Percentiles rank a stretch among this genome's conserved stretches.
Evolutionary conservation across 2,888 invertebrate species (phyloP).

Genomic region (Cynaeus angustus): DNA sequence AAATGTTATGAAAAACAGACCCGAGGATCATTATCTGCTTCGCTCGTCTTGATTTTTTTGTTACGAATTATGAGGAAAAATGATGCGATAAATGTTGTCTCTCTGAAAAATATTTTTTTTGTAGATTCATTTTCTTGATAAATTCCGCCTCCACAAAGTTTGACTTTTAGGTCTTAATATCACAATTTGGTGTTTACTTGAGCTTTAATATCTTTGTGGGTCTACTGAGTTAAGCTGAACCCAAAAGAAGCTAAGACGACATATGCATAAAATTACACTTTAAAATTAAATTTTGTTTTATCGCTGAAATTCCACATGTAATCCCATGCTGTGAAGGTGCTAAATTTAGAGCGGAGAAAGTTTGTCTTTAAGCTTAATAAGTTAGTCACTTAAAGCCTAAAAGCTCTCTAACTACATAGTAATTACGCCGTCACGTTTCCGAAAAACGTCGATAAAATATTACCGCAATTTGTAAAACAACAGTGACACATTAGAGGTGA

Average conservation of each 20-base stretch:
- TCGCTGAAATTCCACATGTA: constrained; percentile 32
- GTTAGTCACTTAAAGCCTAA: constrained; percentile 37
- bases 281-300: constrained; percentile 15
- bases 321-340: constrained; percentile 29
- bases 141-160: too few relatives aligned
- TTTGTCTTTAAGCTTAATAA: constrained; percentile 42
- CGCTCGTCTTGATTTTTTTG: too few relatives aligned
- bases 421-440: constrained; percentile 23
- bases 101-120: too few relatives aligned
- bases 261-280: not conserved
- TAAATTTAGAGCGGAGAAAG: constrained; percentile 31
- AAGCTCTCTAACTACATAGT: constrained; percentile 37
- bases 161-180: too few relatives aligned
- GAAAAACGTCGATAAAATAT: constrained; percentile 35
- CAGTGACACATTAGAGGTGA: constrained; percentile 9
- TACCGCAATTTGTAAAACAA: constrained; percentile 6
- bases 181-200: too few relatives aligned
- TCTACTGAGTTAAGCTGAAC: too few relatives aligned
- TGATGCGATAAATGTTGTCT: too few relatives aligned
- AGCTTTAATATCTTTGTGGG: too few relatives aligned
- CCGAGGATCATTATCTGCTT: too few relatives aligned
- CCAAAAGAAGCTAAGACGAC: not conserved
- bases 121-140: too few relatives aligned
- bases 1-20: too few relatives aligned
- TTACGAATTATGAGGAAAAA: too few relatives aligned